Conservation (phyloP, 2,888 invertebrate genomes). For the Agrotis segetum region DNA sequence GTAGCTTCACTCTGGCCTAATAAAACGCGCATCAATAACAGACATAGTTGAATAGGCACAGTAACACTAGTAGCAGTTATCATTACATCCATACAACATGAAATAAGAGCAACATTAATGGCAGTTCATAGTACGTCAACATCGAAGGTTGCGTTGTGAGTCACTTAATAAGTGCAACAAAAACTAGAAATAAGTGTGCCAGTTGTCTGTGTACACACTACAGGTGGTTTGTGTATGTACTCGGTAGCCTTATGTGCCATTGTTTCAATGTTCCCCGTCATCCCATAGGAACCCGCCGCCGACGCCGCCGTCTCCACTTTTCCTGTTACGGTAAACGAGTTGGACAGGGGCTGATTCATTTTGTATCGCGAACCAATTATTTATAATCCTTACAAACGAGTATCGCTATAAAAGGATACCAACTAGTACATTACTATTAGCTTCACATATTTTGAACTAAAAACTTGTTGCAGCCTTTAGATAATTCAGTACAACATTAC, state of each 20-base stretch:
- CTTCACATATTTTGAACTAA: constrained; percentile 30
- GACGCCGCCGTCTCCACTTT: constrained; percentile 68
- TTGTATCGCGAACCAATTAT: constrained; percentile 71
- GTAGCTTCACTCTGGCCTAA: constrained; percentile 13
- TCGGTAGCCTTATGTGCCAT: constrained; percentile 32
- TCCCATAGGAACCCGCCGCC: constrained; percentile 63
- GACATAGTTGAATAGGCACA: constrained; percentile 19
- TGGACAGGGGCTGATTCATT: constrained; percentile 79
- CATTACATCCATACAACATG: constrained; percentile 4
- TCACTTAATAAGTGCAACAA: constrained; percentile 17
- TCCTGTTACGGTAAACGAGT: constrained; percentile 83
- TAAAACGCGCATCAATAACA: constrained; percentile 18
- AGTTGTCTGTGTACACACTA: constrained; percentile 16
- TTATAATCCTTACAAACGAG: constrained; percentile 65
- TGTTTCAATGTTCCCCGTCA: constrained; percentile 42
- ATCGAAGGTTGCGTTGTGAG: constrained; percentile 23
- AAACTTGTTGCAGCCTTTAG: constrained; percentile 38
- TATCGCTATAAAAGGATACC: constrained; percentile 55
- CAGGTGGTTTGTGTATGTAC: constrained; percentile 11
- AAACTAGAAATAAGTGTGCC: constrained; percentile 11
- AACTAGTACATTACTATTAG: constrained; percentile 42
- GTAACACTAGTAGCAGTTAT: not conserved
- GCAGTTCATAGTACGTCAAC: not conserved
- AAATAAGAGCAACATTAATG: not conserved
- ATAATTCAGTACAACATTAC: constrained; percentile 16